phyloP scores from a whole-genome alignment of 2,888 invertebrate genomes.

The Lepidocyrtoides sp. region DNA sequence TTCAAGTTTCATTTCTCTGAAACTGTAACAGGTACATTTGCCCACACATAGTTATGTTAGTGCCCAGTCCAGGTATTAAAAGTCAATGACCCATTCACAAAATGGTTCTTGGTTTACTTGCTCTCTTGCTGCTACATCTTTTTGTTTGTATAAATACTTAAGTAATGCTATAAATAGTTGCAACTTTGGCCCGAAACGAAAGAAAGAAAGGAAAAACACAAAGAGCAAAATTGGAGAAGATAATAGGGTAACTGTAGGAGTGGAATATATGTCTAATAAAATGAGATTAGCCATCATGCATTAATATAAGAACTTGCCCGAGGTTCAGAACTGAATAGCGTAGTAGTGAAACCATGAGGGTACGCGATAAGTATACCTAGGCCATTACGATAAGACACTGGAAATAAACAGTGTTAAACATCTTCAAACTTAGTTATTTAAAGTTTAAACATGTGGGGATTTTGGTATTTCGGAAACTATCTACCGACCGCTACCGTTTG shows the following conservation, averaged over 20 bases:
- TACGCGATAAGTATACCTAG: no score
- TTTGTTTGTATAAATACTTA: constrained; percentile 53
- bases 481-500: not conserved
- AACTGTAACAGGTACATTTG: constrained; percentile 34
- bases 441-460: constrained; percentile 23
- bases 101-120: constrained; percentile 45
- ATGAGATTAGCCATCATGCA: not conserved
- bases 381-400: not conserved
- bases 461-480: not conserved
- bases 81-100: constrained; percentile 64
- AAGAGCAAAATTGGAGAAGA: not conserved
- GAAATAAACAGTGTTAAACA: not conserved
- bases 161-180: constrained; percentile 38
- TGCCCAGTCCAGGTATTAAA: no score
- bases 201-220: not conserved
- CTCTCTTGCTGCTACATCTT: constrained; percentile 25
- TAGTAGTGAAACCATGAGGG: no score
- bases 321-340: no score
- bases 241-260: constrained; percentile 13
- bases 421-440: constrained; percentile 10
- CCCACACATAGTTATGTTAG: not conserved
- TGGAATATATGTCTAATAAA: not conserved
- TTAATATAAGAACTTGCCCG: not conserved
- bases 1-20: constrained; percentile 42
- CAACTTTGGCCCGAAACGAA: not conserved